Evolutionary conservation across 1,140 invertebrate genomes (phyloP).

Genomic region (Orius insidiosus): DNA sequence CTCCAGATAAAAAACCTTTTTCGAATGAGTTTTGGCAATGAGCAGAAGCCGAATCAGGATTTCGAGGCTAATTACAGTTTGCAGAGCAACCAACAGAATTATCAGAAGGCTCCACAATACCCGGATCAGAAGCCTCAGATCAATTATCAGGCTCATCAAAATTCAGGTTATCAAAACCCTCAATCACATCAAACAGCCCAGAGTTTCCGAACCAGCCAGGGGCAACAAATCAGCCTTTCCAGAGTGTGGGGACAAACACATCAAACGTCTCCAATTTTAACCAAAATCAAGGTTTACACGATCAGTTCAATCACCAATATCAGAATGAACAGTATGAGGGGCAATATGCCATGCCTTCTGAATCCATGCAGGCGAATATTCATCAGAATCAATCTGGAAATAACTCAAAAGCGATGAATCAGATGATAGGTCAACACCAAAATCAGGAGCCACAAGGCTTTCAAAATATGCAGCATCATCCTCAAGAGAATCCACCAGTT

Average conservation of each 20-base stretch:
- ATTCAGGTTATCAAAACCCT: background rate
- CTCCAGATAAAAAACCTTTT: too few species aligned
- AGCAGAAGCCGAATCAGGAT: too few species aligned
- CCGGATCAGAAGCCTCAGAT: background rate
- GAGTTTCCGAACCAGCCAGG: too few species aligned
- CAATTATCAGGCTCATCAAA: background rate
- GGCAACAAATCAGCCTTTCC: constrained; percentile 2
- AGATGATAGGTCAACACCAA: background rate
- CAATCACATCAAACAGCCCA: background rate
- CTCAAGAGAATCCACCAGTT: too few species aligned
- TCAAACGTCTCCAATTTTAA: too few species aligned
- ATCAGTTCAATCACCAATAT: constrained; percentile 6
- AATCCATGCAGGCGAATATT: background rate
- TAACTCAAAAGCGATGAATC: background rate
- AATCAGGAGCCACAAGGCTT: background rate
- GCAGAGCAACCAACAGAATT: background rate
- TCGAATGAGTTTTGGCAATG: too few species aligned
- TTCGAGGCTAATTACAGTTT: background rate
- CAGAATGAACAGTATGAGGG: background rate
- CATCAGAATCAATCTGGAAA: background rate
- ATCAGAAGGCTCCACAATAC: background rate
- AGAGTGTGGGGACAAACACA: background rate
- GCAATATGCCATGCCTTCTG: too few species aligned
- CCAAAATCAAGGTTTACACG: background rate
- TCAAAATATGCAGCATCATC: too few species aligned